These are phyloP conservation scores for Elegia similella DNA, from an alignment of 2,888 invertebrate genomes.

Conservation along the genomic window DNA sequence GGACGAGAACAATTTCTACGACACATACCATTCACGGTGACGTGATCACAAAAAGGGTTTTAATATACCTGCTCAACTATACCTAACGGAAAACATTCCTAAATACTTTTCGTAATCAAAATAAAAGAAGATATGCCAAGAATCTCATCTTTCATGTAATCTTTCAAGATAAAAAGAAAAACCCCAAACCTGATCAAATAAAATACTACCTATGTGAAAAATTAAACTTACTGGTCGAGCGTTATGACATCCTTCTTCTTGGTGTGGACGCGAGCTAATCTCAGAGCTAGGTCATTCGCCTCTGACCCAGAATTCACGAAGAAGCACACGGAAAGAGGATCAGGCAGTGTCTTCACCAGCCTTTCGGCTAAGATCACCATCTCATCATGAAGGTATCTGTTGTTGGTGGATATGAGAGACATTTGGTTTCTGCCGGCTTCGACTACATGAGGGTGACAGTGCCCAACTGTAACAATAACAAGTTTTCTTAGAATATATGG, in stretches of 20 bases:
- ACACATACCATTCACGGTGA: not conserved
- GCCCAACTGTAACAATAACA: conserved; percentile 88
- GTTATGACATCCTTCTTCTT: conserved; percentile 94
- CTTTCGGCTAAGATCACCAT: conserved; percentile 94
- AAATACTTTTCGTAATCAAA: conserved; percentile 17
- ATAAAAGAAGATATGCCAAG: conserved; percentile 22
- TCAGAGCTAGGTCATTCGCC: conserved; percentile 97
- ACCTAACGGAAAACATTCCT: conserved; percentile 17
- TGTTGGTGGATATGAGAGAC: conserved; percentile 95
- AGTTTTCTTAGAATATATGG: no score
- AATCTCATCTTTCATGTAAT: conserved; percentile 21
- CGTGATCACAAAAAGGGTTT: not conserved
- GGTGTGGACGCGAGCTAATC: conserved; percentile 94
- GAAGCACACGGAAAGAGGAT: conserved; percentile 93
- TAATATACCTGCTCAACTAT: not conserved
- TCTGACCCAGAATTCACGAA: conserved; percentile 99
- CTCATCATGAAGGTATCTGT: conserved; percentile 97
- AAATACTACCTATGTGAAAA: conserved; percentile 15
- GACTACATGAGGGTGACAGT: conserved; percentile 97
- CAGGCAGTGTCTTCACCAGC: conserved; percentile 91
- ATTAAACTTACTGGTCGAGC: conserved; percentile 94
- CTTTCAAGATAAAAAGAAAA: conserved; percentile 17
- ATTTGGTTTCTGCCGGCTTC: conserved; percentile 95
- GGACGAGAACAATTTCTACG: no score
- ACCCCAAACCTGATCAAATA: conserved; percentile 19